Percentiles rank a stretch among this genome's conserved stretches.
These are phyloP conservation scores for Notospermus geniculatus DNA, from an alignment of 1,140 invertebrate species.

Conservation along the genomic window DNA sequence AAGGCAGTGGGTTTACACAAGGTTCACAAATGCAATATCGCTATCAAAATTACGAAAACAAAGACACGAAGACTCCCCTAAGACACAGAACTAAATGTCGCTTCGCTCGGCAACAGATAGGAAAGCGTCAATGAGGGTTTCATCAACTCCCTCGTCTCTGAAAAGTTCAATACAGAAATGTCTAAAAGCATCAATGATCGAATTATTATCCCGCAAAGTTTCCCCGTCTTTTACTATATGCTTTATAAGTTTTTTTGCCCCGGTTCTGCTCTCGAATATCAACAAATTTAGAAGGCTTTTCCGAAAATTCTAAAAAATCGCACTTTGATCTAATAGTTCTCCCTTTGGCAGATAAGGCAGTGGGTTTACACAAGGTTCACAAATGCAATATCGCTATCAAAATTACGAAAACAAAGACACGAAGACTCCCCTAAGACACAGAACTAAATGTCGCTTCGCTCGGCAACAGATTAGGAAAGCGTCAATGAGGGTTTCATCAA, in stretches of 20 bases:
- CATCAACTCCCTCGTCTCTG: constrained; percentile 18
- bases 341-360: too few species aligned
- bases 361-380: too few species aligned
- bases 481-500: constrained; percentile 18
- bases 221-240: constrained; percentile 13
- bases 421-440: constrained; percentile 10
- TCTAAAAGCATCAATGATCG: constrained; percentile 22
- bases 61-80: constrained; percentile 17
- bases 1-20: too few species aligned
- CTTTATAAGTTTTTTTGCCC: constrained; percentile 19
- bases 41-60: too few species aligned
- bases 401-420: too few species aligned
- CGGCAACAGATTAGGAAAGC: constrained; percentile 23
- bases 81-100: constrained; percentile 14
- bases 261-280: constrained; percentile 13
- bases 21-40: too few species aligned
- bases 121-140: constrained; percentile 16
- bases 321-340: constrained; percentile 16
- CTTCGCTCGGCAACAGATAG: constrained; percentile 24
- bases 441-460: constrained; percentile 20
- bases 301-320: constrained; percentile 17
- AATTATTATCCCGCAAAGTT: constrained; percentile 8
- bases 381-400: too few species aligned
- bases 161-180: constrained; percentile 29
- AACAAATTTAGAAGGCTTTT: constrained; percentile 28